Evolutionary conservation across 2,888 invertebrate genomes (phyloP), one percentile per base, ranked within the genome.

Genomic region (Lepidocyrtinus sp.): DNA sequence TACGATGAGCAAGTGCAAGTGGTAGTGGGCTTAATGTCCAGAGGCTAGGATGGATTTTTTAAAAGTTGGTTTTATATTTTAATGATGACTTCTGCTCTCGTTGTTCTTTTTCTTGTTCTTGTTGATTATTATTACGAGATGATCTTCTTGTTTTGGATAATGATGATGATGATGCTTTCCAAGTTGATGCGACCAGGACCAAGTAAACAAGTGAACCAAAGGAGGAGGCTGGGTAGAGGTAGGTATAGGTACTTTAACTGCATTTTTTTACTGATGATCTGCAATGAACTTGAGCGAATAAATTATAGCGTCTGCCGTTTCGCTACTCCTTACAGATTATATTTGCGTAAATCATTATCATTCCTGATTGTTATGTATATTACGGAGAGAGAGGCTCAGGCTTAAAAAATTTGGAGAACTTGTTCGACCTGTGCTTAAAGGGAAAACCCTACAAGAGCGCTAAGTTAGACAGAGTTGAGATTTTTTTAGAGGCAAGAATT

Each of bases 271-370:
- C 55, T 55, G 55, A 55, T 55, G 55, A 55, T 55, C 55, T 55
- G 55, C 55, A 55, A 55, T 55, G 55, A 55, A 55, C 55, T 55
- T 55, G 55, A 55, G 17, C 55, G 55, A 5, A 55, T 55, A 55
- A 55, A 55, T 55, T 55, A 55, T 55, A 55, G 55, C 55, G 55
- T 55, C 55, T 55, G 55, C 55, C 55, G 55, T 55, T 55, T 5
- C 12, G 22, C 25, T 67, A 9, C 25, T 26, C 46, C 25, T 62
- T 1, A 26, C n/a, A 73, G 72, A 73, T 72, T 78, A 78, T 77
- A 71, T 78, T 78, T 78, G 78, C 72, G 78, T 73, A 78, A 78
- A 78, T 78, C 72, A 78, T 78, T 78, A 78, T 68, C 78, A 72
- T 72, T n/a, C n/a, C 55, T 72, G 78, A 73, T 78, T 78, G 72